Evolutionary conservation across 2,888 invertebrate genomes (phyloP), one percentile per base, ranked within the genome.

Genomic region (Aphrophora alni): DNA sequence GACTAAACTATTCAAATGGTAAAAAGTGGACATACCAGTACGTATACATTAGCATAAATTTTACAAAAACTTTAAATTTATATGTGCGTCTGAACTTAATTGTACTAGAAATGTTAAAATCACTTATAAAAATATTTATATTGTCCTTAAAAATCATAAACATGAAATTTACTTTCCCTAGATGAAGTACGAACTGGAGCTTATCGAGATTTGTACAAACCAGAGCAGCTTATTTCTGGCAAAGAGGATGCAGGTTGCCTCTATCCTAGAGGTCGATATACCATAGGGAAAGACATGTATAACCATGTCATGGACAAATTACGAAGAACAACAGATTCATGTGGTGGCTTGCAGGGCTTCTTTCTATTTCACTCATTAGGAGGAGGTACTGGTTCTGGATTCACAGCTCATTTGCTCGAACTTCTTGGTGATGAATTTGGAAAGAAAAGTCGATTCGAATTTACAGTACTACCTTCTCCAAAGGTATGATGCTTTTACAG

Each of bases 361-460:
- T 89, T 94, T 4, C 87, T 93, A 75, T 85, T 84, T 77, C 85
- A 85, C 74, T 84, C 84, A 33, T 93, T 94, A 84, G 95, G 95
- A 38, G 95, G 95, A 0, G 95, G 95, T 3, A 95, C 95, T 1
- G 95, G 95, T 0, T 93, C 94, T 5, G 95, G 95, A 0, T 92
- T 95, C 83, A 93, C 93, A 0, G 90, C 93, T 1, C 44, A 77
- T 8, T n/a, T 83, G 14, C 51, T 82, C 26, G 74, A 83, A 70
- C 25, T 44, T 12, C 38, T 83, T 17, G 26, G 28, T 28, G 80
- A 77, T 12, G 80, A 78, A 38, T 92, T 91, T 86, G 91, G 91
- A 79, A 92, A 91, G 86, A 92, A 91, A 86, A 89, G 90, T 82
- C 92, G 91, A 84, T 87, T 92, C 33, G 90, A 82, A 80, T 83